Percentiles rank a stretch among this genome's conserved stretches.
Conservation (phyloP, 2,797 vertebrate genomes). For the Melanotaenia pygmaea region DNA sequence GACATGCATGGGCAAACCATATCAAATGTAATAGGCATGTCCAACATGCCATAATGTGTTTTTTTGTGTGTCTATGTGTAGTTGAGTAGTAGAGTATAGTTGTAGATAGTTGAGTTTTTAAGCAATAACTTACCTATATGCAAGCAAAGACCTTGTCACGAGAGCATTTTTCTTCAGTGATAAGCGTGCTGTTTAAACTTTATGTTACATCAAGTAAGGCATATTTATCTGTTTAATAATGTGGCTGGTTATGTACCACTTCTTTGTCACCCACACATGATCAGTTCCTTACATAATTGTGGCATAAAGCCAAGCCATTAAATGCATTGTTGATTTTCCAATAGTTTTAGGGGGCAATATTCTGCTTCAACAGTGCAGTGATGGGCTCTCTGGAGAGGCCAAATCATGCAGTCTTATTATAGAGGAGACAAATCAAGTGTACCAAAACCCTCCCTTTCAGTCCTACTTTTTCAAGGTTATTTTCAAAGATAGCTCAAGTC, state of each 20-base stretch:
- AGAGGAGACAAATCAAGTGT: conserved; percentile 77
- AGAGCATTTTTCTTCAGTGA: conserved; percentile 27
- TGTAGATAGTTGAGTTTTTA: conserved; percentile 6
- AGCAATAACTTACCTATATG: conserved; percentile 4
- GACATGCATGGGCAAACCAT: conserved; percentile 15
- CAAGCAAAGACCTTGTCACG: conserved; percentile 31
- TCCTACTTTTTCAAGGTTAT: conserved; percentile 85
- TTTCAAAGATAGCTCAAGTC: conserved; percentile 82
- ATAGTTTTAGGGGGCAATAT: conserved; percentile 58
- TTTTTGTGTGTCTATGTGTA: neutral
- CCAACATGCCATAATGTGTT: neutral
- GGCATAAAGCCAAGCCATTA: conserved; percentile 52
- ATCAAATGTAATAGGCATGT: conserved; percentile 6
- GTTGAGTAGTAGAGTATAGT: neutral
- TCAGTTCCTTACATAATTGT: conserved; percentile 55
- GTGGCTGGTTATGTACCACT: conserved; percentile 32
- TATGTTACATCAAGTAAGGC: conserved; percentile 24
- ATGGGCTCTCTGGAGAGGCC: conserved; percentile 72
- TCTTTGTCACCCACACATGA: conserved; percentile 47
- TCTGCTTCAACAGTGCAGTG: conserved; percentile 56
- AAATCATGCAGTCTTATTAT: conserved; percentile 79
- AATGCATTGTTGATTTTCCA: conserved; percentile 62
- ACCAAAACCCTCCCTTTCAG: conserved; percentile 74
- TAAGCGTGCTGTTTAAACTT: conserved; percentile 12
- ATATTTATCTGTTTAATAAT: conserved; percentile 54